Conservation (phyloP, 2,797 vertebrate species). For the Glyptemys insculpta region DNA sequence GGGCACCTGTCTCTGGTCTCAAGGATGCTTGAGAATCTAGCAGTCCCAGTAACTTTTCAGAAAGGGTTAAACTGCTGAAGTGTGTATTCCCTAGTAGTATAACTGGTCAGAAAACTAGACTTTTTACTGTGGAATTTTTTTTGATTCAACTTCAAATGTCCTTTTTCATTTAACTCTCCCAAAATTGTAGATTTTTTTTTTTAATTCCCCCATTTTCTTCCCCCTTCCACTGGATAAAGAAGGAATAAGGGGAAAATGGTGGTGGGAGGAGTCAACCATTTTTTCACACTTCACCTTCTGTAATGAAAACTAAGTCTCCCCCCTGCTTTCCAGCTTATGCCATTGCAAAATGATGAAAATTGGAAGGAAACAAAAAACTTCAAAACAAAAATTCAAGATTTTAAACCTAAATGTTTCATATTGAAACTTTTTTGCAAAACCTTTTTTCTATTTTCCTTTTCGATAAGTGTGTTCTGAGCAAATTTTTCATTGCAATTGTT, state of each 20-base stretch:
- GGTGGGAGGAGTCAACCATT: neutral
- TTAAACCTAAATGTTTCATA: too few relatives aligned
- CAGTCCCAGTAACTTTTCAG: too few relatives aligned
- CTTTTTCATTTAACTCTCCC: neutral
- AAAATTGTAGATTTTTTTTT: neutral
- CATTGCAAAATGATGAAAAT: too few relatives aligned
- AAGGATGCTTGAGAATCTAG: neutral
- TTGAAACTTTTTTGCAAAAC: too few relatives aligned
- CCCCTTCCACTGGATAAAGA: neutral
- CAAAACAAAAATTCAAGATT: too few relatives aligned
- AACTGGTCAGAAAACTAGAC: neutral
- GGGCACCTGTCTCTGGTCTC: neutral
- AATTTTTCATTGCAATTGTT: neutral
- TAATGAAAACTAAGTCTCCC: neutral
- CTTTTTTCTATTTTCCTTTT: too few relatives aligned
- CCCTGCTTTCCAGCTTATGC: too few relatives aligned
- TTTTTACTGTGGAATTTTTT: neutral
- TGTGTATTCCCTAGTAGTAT: neutral
- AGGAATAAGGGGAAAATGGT: neutral
- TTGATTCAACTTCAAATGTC: neutral
- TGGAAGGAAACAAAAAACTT: too few relatives aligned
- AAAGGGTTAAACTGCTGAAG: neutral
- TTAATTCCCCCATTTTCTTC: neutral
- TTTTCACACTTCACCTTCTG: neutral
- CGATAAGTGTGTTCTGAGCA: too few relatives aligned